phyloP scores from a whole-genome alignment of 2,797 vertebrate genomes.

The Tapirus indicus region DNA sequence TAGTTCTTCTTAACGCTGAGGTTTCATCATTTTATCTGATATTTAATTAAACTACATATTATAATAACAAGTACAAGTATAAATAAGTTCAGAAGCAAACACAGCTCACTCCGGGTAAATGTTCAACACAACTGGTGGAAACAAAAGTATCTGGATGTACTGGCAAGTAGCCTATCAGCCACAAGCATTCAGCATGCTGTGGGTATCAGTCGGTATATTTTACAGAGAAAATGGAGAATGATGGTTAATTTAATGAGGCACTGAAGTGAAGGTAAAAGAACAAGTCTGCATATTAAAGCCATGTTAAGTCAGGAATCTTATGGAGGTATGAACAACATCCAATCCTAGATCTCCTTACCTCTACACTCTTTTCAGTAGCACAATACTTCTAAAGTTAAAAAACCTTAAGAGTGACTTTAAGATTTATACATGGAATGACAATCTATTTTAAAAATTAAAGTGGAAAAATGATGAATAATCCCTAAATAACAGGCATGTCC shows the following conservation, averaged over 20 bases:
- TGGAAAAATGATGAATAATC: neutral
- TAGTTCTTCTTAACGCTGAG: neutral
- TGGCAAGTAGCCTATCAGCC: neutral
- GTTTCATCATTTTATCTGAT: neutral
- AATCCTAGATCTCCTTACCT: neutral
- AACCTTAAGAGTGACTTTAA: slow-evolving; percentile 8
- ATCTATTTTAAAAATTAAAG: slow-evolving; percentile 56
- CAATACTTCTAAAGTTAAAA: neutral
- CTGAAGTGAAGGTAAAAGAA: neutral
- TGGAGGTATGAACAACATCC: neutral
- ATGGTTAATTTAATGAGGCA: neutral
- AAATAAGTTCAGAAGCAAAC: neutral
- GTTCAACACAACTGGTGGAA: neutral
- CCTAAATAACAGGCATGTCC: neutral
- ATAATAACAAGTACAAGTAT: too few relatives aligned
- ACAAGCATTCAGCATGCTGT: neutral
- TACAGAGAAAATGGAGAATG: neutral
- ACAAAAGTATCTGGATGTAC: neutral
- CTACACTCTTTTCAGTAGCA: neutral
- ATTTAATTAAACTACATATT: neutral
- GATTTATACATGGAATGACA: neutral
- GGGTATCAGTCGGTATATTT: neutral
- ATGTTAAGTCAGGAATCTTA: neutral
- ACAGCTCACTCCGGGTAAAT: neutral
- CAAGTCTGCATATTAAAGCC: neutral